Evolutionary conservation across 2,113 vertebrate genomes (phyloP).

Genomic region (Corythornis vintsioides): DNA sequence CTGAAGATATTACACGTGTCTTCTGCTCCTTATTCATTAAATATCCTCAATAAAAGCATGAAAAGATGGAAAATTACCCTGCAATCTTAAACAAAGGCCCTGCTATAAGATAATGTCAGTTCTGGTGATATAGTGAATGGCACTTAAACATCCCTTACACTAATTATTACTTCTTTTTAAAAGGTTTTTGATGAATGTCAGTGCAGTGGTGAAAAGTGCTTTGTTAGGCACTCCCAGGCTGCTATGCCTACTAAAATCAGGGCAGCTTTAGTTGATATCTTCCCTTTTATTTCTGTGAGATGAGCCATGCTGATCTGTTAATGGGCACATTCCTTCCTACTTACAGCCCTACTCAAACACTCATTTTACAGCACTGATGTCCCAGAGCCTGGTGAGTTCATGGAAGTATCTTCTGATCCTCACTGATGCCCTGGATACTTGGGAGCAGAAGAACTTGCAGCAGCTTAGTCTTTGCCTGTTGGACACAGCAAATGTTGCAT

Average conservation of each 20-base stretch:
- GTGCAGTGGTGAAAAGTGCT: background rate
- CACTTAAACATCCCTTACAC: background rate
- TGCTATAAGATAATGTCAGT: background rate
- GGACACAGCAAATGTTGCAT: accelerated
- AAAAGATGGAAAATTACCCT: background rate
- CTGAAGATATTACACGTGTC: background rate
- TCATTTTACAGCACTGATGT: background rate
- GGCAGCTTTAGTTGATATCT: background rate
- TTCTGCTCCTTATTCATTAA: background rate
- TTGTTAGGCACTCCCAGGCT: constrained; percentile 2
- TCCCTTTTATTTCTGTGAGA: constrained; percentile 56
- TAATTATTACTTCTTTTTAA: background rate
- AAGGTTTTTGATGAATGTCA: background rate
- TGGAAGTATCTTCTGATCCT: background rate
- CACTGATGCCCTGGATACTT: background rate
- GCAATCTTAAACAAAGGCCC: background rate
- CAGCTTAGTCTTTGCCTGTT: background rate
- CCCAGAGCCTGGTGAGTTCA: background rate
- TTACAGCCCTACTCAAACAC: background rate
- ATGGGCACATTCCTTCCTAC: constrained; percentile 46
- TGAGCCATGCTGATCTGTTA: constrained; percentile 30
- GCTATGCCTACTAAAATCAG: constrained; percentile 4
- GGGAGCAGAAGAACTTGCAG: background rate
- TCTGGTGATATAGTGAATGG: background rate
- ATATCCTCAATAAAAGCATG: background rate